Conservation (phyloP, 2,888 invertebrate genomes). For the Diaphora mendica region DNA sequence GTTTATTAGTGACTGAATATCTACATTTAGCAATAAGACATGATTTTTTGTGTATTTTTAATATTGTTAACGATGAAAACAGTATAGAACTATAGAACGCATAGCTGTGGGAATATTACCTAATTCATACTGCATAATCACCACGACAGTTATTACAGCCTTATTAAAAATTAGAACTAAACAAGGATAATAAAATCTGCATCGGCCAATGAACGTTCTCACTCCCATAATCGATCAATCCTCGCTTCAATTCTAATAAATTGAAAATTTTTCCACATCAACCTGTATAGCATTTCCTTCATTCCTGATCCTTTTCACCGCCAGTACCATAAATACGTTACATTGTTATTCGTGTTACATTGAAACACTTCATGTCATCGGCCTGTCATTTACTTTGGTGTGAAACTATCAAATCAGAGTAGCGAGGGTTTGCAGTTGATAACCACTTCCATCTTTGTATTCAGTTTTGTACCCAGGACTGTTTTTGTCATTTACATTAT, state of each 20-base stretch:
- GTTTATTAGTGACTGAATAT: background rate
- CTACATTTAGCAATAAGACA: too few relatives aligned
- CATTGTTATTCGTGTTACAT: conserved; percentile 71
- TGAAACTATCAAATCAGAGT: conserved; percentile 29
- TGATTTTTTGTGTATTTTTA: background rate
- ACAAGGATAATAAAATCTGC: background rate
- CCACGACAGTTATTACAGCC: background rate
- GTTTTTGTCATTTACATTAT: background rate
- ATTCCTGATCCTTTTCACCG: conserved; percentile 26
- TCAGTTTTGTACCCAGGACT: background rate
- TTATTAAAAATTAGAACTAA: background rate
- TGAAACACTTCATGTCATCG: conserved; percentile 77
- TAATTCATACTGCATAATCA: too few relatives aligned
- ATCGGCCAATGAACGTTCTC: background rate
- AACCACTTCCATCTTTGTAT: background rate
- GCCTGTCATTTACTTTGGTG: conserved; percentile 42
- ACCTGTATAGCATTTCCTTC: conserved; percentile 23
- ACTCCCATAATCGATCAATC: background rate
- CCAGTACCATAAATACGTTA: conserved; percentile 57
- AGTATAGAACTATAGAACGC: too few relatives aligned
- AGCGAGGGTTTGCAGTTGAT: background rate
- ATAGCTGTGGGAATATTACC: too few relatives aligned
- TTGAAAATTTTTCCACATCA: background rate
- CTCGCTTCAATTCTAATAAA: background rate
- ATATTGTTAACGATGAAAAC: background rate